phyloP scores from a whole-genome alignment of 2,888 invertebrate genomes.

The Patella ulyssiponensis region DNA sequence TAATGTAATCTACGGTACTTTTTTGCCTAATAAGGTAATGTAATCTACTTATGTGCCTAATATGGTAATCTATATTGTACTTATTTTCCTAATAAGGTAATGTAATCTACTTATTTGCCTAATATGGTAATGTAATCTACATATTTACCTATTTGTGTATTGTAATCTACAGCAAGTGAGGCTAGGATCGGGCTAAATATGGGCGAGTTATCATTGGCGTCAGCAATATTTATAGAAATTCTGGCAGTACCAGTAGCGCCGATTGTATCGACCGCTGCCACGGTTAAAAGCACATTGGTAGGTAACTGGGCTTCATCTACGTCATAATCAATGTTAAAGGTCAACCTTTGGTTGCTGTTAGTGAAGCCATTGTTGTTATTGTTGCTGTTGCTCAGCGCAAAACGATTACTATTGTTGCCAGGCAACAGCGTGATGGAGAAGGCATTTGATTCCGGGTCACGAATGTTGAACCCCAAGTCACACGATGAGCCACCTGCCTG shows the following conservation, averaged over 20 bases:
- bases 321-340: conserved; percentile 42
- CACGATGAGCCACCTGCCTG: conserved; percentile 37
- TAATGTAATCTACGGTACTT: no score
- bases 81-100: conserved; percentile 18
- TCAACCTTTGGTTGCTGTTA: conserved; percentile 18
- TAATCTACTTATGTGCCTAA: no score
- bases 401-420: conserved; percentile 40
- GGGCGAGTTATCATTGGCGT: conserved; percentile 39
- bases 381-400: conserved; percentile 24
- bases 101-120: conserved; percentile 6
- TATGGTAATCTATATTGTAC: no score
- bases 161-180: conserved; percentile 28
- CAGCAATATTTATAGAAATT: conserved; percentile 33
- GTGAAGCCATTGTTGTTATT: conserved; percentile 27
- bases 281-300: conserved; percentile 27
- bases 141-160: conserved; percentile 24
- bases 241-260: conserved; percentile 28
- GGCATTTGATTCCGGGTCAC: conserved; percentile 36
- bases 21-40: no score
- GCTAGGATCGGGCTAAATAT: conserved; percentile 13
- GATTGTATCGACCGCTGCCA: conserved; percentile 32
- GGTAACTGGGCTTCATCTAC: conserved; percentile 35
- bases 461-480: conserved; percentile 32
- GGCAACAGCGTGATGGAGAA: conserved; percentile 26
- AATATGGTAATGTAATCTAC: conserved; percentile 27